Evolutionary conservation across 2,113 vertebrate species (phyloP).

Genomic region (Mirza zaza): DNA sequence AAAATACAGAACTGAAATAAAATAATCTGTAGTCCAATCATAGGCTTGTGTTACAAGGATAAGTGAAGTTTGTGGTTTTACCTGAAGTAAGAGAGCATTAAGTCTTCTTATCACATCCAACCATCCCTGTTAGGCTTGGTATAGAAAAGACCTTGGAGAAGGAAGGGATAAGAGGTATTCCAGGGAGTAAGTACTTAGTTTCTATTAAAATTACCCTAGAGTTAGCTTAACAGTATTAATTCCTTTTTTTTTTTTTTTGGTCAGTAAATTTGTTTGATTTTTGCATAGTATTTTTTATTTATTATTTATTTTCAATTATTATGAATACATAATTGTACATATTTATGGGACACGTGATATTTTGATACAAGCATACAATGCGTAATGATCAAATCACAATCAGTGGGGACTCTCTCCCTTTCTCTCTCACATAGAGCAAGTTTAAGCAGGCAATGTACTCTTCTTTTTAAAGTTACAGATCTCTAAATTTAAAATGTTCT

Average conservation of each 20-base stretch:
- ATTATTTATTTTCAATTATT: too few relatives aligned
- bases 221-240: neutral
- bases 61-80: slow-evolving; percentile 36
- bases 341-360: too few relatives aligned
- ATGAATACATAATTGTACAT: too few relatives aligned
- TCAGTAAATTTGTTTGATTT: too few relatives aligned
- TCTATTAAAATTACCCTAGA: neutral
- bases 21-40: slow-evolving; percentile 3
- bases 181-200: neutral
- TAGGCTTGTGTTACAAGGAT: neutral
- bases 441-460: neutral
- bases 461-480: neutral
- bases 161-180: neutral
- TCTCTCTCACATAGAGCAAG: neutral
- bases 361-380: too few relatives aligned
- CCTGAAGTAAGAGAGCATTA: neutral
- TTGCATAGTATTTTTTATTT: too few relatives aligned
- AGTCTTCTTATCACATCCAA: neutral
- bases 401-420: too few relatives aligned
- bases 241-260: neutral
- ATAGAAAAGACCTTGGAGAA: neutral
- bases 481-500: neutral
- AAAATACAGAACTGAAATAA: slow-evolving; percentile 12
- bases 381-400: too few relatives aligned
- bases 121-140: neutral